These are phyloP conservation scores for Podargus strigoides DNA, from an alignment of 2,797 vertebrate genomes.

Conservation along the genomic window DNA sequence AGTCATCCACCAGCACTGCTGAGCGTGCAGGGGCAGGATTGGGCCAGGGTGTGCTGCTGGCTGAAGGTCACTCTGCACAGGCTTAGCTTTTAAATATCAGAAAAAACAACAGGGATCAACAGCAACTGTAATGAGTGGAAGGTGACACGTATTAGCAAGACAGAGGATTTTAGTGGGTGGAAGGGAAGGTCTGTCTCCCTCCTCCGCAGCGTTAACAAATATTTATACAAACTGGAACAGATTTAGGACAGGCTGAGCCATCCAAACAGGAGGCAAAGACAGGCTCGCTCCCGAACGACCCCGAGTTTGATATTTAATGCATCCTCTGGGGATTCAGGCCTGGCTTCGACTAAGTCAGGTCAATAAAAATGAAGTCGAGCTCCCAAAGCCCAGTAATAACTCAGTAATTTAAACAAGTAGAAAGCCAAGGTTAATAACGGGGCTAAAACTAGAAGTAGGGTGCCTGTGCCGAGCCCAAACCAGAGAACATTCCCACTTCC, in stretches of 20 bases:
- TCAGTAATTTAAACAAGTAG: background rate
- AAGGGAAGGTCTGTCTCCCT: background rate
- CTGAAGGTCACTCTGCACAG: background rate
- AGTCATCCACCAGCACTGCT: background rate
- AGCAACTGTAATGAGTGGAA: background rate
- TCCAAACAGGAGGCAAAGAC: background rate
- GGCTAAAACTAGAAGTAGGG: background rate
- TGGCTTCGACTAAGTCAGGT: background rate
- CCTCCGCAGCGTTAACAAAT: background rate
- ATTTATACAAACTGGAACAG: constrained; percentile 24
- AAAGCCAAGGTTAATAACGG: background rate
- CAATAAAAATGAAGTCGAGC: background rate
- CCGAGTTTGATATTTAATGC: background rate
- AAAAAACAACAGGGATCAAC: background rate
- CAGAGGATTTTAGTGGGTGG: background rate
- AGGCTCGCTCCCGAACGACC: accelerated
- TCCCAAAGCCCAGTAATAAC: background rate
- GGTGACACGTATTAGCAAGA: background rate
- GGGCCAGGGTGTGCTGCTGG: background rate
- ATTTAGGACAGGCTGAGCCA: background rate
- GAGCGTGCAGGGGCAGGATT: background rate
- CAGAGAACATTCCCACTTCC: background rate
- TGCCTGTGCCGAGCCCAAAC: background rate
- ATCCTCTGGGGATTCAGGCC: background rate
- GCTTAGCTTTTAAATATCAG: background rate